These are phyloP conservation scores for Ptychochromis oligacanthus DNA, from an alignment of 2,113 vertebrate genomes.

Conservation along the genomic window DNA sequence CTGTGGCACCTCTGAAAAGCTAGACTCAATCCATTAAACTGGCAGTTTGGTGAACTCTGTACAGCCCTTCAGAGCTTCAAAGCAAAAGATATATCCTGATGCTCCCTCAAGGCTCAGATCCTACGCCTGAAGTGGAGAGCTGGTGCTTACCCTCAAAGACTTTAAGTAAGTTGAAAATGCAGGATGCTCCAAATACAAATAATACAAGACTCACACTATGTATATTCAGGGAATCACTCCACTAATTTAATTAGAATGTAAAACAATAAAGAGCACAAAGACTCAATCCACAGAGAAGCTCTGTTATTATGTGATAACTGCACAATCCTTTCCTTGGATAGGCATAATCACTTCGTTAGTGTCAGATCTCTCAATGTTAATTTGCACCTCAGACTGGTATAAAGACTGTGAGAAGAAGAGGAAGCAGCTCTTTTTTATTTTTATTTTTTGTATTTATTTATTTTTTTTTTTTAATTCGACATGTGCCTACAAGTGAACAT, in stretches of 20 bases:
- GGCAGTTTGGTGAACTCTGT: slow-evolving; percentile 58
- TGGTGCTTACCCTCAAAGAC: slow-evolving; percentile 44
- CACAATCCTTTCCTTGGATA: not conserved
- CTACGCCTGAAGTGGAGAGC: slow-evolving; percentile 38
- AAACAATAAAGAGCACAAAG: slow-evolving; percentile 24
- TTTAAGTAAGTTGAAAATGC: slow-evolving; percentile 15
- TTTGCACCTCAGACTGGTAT: slow-evolving; percentile 19
- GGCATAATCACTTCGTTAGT: slow-evolving; percentile 1
- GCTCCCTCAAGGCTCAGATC: slow-evolving; percentile 49
- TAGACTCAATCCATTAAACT: slow-evolving; percentile 67
- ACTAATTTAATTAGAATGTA: slow-evolving; percentile 16
- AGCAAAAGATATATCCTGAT: slow-evolving; percentile 62
- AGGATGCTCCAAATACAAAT: slow-evolving; percentile 26
- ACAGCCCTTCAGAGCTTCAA: slow-evolving; percentile 62
- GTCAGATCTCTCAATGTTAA: slow-evolving; percentile 14
- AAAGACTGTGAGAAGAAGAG: not conserved
- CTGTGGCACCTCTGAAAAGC: slow-evolving; percentile 46
- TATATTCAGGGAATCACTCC: not conserved
- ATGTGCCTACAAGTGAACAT: slow-evolving; percentile 38
- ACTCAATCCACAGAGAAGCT: not conserved
- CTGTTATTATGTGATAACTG: slow-evolving; percentile 11
- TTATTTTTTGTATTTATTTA: too few species aligned
- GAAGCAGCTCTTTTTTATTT: not conserved
- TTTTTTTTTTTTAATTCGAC: not conserved
- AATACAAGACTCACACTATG: not conserved